Percentiles rank a stretch among this genome's conserved stretches.
Evolutionary conservation across 2,113 vertebrate genomes (phyloP).

Genomic region (Polypterus senegalus): DNA sequence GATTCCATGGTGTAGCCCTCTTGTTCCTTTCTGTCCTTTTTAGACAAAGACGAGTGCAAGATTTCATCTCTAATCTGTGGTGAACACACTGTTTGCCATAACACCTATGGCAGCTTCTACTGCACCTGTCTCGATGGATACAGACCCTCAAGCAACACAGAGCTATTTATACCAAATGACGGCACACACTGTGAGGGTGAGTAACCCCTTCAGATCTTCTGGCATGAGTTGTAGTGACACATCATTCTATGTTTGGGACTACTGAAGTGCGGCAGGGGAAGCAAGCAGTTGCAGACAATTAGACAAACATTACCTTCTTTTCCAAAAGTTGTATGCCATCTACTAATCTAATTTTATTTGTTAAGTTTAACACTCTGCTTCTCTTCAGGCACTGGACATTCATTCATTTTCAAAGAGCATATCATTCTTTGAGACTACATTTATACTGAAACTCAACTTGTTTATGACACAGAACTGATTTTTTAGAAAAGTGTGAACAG

Average conservation of each 20-base stretch:
- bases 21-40: constrained; percentile 8
- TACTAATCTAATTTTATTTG: not conserved
- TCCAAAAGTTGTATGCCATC: no score
- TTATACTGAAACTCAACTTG: no score
- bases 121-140: constrained; percentile 77
- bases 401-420: no score
- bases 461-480: no score
- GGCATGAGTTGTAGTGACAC: no score
- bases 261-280: no score
- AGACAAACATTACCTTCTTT: no score
- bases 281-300: no score
- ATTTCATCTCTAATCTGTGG: constrained; percentile 76
- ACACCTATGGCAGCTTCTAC: constrained; percentile 81
- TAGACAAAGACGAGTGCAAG: constrained; percentile 89
- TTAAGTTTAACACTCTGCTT: not conserved
- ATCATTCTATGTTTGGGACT: no score
- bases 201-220: no score
- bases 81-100: constrained; percentile 70
- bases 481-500: no score
- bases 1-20: not conserved
- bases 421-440: no score
- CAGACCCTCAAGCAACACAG: constrained; percentile 71
- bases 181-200: constrained; percentile 79
- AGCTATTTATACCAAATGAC: constrained; percentile 83
- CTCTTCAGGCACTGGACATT: not conserved